phyloP scores from a whole-genome alignment of 2,113 vertebrate genomes.

The Actenoides hombroni region DNA sequence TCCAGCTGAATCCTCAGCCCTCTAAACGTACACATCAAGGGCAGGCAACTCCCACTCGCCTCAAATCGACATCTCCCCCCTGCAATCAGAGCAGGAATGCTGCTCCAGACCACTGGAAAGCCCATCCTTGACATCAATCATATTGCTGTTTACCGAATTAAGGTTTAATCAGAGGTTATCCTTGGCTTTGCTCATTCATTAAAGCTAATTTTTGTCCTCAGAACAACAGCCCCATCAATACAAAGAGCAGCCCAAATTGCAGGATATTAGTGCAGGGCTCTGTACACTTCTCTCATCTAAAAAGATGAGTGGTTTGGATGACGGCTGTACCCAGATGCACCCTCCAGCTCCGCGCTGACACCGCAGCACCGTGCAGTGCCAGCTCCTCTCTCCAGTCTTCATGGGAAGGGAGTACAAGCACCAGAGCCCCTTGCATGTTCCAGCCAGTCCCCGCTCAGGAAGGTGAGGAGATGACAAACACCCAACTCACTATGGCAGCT shows the following conservation, averaged over 20 bases:
- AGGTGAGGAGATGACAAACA: background rate
- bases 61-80: background rate
- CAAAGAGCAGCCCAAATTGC: background rate
- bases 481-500: background rate
- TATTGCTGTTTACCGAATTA: background rate
- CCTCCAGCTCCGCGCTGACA: background rate
- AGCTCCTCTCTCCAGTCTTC: background rate
- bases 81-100: background rate
- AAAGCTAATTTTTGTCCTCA: background rate
- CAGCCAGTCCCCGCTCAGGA: background rate
- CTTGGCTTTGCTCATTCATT: background rate
- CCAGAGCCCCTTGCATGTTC: background rate
- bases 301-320: background rate
- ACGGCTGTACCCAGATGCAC: background rate
- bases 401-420: background rate
- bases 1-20: background rate
- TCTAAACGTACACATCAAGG: background rate
- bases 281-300: background rate
- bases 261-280: background rate
- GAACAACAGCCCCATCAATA: background rate
- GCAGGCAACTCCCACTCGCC: background rate
- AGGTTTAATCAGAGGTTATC: background rate
- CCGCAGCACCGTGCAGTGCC: accelerated
- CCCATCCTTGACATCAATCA: accelerated
- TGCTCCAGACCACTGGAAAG: background rate